Conservation (phyloP, 2,888 invertebrate species). For the Drosophila eohydei region DNA sequence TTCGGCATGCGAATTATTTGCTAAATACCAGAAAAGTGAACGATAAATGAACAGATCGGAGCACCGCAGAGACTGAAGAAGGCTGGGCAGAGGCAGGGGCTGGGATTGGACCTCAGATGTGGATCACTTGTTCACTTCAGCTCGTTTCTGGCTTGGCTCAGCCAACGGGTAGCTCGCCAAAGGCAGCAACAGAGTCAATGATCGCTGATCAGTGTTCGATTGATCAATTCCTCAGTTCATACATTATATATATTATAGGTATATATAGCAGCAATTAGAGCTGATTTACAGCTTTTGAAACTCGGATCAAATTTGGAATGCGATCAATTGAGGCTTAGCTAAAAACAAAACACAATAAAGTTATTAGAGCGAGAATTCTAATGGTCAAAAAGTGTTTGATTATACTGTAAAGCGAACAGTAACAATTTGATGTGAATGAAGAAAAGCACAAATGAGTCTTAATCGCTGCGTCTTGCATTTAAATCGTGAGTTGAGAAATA, state of each 20-base stretch:
- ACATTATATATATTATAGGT: background rate
- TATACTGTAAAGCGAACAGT: background rate
- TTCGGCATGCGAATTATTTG: constrained; percentile 81
- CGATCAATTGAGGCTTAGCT: background rate
- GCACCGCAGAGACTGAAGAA: constrained; percentile 1
- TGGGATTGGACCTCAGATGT: background rate
- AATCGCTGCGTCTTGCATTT: too few species aligned
- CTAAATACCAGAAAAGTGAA: constrained; percentile 77
- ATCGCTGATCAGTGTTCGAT: constrained; percentile 38
- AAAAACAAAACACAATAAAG: constrained; percentile 22
- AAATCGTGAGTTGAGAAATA: too few species aligned
- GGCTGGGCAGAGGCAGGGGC: constrained; percentile 9
- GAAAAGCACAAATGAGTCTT: too few species aligned
- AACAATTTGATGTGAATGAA: background rate
- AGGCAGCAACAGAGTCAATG: constrained; percentile 40
- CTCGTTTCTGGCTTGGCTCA: constrained; percentile 34
- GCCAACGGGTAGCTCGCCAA: constrained; percentile 34
- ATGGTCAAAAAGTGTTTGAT: background rate
- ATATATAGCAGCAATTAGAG: constrained; percentile 25
- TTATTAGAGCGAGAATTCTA: constrained; percentile 34
- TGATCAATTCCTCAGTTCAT: constrained; percentile 28
- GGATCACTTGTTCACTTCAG: constrained; percentile 5
- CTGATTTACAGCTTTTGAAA: constrained; percentile 27
- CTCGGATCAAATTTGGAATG: constrained; percentile 20
- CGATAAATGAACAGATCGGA: constrained; percentile 39